phyloP scores from a whole-genome alignment of 2,888 invertebrate species.

The Lamellibrachia satsuma region DNA sequence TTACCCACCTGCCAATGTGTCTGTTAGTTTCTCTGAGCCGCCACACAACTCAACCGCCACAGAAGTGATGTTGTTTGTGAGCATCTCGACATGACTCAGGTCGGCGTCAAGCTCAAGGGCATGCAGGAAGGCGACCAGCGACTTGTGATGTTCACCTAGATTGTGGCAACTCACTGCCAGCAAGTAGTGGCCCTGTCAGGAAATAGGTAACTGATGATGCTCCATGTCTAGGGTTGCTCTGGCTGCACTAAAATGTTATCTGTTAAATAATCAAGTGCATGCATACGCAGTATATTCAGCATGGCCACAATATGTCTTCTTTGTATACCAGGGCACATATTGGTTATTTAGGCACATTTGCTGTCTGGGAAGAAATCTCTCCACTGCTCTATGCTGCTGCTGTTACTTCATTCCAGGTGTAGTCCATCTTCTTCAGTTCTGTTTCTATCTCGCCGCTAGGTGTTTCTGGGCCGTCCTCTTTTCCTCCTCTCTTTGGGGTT shows the following conservation, averaged over 20 bases:
- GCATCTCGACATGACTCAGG: slow-evolving; percentile 47
- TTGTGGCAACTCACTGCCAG: slow-evolving; percentile 50
- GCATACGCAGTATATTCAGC: no score
- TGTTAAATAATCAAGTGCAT: no score
- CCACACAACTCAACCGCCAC: slow-evolving; percentile 50
- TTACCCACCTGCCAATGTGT: slow-evolving; percentile 48
- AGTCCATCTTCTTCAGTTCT: no score
- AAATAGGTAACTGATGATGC: neutral
- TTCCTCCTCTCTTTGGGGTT: no score
- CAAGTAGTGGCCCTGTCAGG: slow-evolving; percentile 52
- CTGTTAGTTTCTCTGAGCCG: slow-evolving; percentile 46
- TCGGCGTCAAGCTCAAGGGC: slow-evolving; percentile 50
- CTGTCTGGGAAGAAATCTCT: no score
- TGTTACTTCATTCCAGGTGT: no score
- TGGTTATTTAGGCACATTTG: no score
- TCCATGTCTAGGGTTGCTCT: neutral
- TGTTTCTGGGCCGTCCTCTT: no score
- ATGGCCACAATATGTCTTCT: no score
- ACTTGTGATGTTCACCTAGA: slow-evolving; percentile 49
- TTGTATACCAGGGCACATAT: no score
- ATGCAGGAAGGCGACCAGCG: slow-evolving; percentile 52
- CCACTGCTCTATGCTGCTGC: no score
- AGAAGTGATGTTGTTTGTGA: slow-evolving; percentile 53
- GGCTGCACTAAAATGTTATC: neutral
- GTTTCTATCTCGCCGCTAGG: no score